Evolutionary conservation across 2,113 vertebrate genomes (phyloP).

Genomic region (Phaetusa simplex): DNA sequence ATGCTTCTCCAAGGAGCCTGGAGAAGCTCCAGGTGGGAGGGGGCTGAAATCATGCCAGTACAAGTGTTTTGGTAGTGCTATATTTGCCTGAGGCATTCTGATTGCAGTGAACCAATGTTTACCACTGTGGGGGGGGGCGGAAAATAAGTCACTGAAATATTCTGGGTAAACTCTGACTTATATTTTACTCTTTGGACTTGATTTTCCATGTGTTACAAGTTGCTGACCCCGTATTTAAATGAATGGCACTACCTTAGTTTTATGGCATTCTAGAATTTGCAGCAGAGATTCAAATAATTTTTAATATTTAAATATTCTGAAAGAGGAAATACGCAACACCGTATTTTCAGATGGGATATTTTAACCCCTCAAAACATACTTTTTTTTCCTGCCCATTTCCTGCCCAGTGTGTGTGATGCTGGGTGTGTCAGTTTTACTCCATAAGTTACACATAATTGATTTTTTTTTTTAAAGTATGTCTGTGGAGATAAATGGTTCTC

Average conservation of each 20-base stretch:
- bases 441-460: neutral
- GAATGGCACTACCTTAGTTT: neutral
- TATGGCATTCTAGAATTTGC: accelerated
- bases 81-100: neutral
- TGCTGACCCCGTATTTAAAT: neutral
- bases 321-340: neutral
- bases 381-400: neutral
- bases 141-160: neutral
- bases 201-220: neutral
- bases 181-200: neutral
- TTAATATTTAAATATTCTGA: neutral
- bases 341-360: neutral
- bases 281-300: neutral
- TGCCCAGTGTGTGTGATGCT: neutral
- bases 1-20: neutral
- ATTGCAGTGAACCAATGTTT: neutral
- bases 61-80: neutral
- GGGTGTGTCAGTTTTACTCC: neutral
- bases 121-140: accelerated
- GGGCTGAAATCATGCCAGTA: neutral
- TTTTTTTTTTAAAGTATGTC: neutral
- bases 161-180: neutral
- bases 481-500: neutral
- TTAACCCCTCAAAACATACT: neutral
- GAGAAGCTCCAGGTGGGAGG: neutral